Conservation (phyloP, 2,888 invertebrate species). For the Cryptophagus acutangulus region DNA sequence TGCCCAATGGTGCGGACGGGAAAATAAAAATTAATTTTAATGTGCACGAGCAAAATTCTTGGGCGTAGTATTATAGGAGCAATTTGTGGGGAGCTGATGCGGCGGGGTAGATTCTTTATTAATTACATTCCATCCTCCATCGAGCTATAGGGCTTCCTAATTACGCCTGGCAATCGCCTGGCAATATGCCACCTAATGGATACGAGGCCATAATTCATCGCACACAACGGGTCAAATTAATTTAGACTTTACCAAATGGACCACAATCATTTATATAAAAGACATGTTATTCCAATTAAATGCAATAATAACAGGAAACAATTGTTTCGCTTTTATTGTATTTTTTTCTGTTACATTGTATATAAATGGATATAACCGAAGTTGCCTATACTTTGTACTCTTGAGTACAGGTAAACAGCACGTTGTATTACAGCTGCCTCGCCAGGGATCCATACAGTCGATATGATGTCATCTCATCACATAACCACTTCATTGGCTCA, state of each 20-base stretch:
- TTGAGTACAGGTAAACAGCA: conserved; percentile 21
- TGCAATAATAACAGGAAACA: too few species aligned
- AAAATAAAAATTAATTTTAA: conserved; percentile 32
- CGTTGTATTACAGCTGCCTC: conserved; percentile 22
- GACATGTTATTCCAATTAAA: not conserved
- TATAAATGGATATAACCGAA: too few species aligned
- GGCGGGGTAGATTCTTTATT: conserved; percentile 44
- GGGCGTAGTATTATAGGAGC: too few species aligned
- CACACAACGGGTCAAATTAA: conserved; percentile 45
- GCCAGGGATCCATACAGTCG: conserved; percentile 24
- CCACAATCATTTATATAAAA: conserved; percentile 25
- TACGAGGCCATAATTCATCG: conserved; percentile 44
- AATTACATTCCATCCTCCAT: conserved; percentile 41
- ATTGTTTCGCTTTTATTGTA: too few species aligned
- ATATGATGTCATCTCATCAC: conserved; percentile 32
- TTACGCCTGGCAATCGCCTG: conserved; percentile 43
- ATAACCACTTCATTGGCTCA: conserved; percentile 31
- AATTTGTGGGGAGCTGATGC: conserved; percentile 22
- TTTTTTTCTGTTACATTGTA: too few species aligned
- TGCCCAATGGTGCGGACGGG: not conserved
- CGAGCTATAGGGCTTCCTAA: conserved; percentile 39
- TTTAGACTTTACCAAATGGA: conserved; percentile 39
- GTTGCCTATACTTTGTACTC: too few species aligned
- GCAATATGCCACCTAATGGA: conserved; percentile 48
- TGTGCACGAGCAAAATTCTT: too few species aligned